Evolutionary conservation across 1,140 invertebrate genomes (phyloP), one percentile per base, ranked within the genome.

Genomic region (Teleogryllus occipitalis): DNA sequence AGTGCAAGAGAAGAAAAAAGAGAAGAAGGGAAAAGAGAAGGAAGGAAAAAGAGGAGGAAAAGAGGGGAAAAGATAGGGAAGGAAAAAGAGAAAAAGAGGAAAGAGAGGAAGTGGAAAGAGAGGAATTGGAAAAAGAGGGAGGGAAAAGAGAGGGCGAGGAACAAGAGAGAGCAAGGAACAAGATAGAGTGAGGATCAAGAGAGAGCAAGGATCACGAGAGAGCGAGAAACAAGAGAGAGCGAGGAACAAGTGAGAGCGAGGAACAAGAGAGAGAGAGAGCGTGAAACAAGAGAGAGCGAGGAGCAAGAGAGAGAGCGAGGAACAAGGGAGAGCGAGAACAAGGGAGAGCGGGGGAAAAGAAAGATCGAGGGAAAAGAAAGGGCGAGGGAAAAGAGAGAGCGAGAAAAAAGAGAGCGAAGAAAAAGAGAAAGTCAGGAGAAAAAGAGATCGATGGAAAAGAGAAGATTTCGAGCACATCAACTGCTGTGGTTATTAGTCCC

Each of bases 371-470:
- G 39, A 76, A 76, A 76, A 21, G 22, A 76, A 22, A 22, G 22
- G 12, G 75, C 14, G 75, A 76, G 22, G 22, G 75, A 76, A 76
- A 76, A 76, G 21, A 76, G 39, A 76, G 22, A 76, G 21, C 22
- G 39, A 76, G 21, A 76, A 14, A 76, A 21, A 76, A 76, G 22
- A 76, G 75, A 76, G n/a, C n/a, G n/a, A n/a, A n/a, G n/a, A n/a
- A n/a, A n/a, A n/a, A n/a, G n/a, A n/a, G n/a, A n/a, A n/a, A n/a
- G n/a, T n/a, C n/a, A n/a, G n/a, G n/a, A n/a, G n/a, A n/a, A n/a
- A n/a, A n/a, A n/a, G 27, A 2, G 27, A 39, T 39, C 5, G 27
- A 39, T 39, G 27, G n/a, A n/a, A n/a, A n/a, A n/a, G n/a, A n/a
- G n/a, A n/a, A n/a, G n/a, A 2, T 39, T 39, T 5, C 27, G 27